phyloP scores from a whole-genome alignment of 2,797 vertebrate genomes.

The Falco biarmicus region DNA sequence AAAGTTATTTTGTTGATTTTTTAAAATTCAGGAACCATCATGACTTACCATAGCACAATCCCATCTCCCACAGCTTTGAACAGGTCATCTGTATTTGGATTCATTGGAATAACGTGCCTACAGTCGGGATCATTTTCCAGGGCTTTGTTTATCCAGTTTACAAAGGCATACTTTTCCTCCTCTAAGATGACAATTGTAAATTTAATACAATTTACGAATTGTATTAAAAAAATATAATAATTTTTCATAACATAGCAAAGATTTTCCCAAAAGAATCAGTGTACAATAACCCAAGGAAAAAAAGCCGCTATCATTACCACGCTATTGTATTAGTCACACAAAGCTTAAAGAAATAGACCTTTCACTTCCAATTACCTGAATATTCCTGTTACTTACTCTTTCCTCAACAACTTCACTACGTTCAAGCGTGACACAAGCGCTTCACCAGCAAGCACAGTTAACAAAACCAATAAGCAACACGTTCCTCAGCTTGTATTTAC shows the following conservation, averaged over 20 bases:
- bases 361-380: background rate
- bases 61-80: slow-evolving; percentile 92
- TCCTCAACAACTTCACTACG: background rate
- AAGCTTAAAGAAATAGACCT: background rate
- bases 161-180: slow-evolving; percentile 96
- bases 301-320: background rate
- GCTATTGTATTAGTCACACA: background rate
- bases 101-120: slow-evolving; percentile 91
- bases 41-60: slow-evolving; percentile 92
- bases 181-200: slow-evolving; percentile 79
- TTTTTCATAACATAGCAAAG: background rate
- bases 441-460: background rate
- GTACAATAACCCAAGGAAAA: background rate
- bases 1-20: background rate
- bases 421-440: background rate
- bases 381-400: background rate
- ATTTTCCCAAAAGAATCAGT: background rate
- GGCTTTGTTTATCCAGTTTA: slow-evolving; percentile 98
- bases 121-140: slow-evolving; percentile 94
- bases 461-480: background rate
- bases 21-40: background rate
- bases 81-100: slow-evolving; percentile 89
- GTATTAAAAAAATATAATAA: too few relatives aligned
- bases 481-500: background rate
- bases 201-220: background rate